These are phyloP conservation scores for Hydrolagus colliei DNA, from an alignment of 2,797 vertebrate genomes.

Conservation along the genomic window DNA sequence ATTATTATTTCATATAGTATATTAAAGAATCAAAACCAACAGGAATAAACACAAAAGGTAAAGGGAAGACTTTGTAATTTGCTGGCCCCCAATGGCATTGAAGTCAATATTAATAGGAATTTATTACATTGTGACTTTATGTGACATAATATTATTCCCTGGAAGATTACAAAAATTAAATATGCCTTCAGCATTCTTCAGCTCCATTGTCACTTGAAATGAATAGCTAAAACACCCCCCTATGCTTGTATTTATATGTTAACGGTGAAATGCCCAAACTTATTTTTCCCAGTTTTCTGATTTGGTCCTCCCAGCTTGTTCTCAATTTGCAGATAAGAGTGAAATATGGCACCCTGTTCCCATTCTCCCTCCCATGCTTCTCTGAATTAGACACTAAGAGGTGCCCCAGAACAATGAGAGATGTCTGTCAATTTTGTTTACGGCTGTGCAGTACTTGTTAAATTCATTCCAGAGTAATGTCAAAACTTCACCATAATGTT, in stretches of 20 bases:
- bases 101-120: not conserved
- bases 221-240: not conserved
- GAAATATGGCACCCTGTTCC: no score
- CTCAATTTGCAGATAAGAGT: not conserved
- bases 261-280: not conserved
- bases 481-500: no score
- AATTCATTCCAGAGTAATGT: no score
- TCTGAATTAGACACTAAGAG: no score
- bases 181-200: not conserved
- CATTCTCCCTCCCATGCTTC: no score
- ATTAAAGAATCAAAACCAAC: not conserved
- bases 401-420: no score
- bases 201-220: not conserved
- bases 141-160: not conserved
- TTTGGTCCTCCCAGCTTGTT: not conserved
- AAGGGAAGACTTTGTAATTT: not conserved
- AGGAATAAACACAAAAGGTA: not conserved
- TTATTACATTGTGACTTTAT: not conserved
- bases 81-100: not conserved
- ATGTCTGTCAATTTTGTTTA: no score
- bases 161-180: not conserved
- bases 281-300: no score
- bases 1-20: no score
- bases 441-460: no score
- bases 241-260: not conserved